phyloP scores from a whole-genome alignment of 2,797 vertebrate genomes.

The Pterois miles region DNA sequence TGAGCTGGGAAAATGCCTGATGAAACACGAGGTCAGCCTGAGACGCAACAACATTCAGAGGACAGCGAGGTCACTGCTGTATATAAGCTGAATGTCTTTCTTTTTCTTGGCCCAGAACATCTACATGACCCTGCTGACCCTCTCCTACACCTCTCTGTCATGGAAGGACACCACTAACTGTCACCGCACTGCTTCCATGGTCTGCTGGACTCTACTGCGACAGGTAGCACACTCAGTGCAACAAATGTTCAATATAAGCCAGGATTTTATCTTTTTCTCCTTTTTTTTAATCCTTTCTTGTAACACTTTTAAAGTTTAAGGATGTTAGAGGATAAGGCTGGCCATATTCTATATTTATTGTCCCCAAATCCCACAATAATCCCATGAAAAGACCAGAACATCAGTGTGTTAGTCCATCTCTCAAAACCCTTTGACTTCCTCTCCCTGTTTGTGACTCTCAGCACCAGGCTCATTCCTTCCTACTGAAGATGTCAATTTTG shows the following conservation, averaged over 20 bases:
- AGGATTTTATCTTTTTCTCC: too few species aligned
- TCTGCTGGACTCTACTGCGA: slow-evolving; percentile 95
- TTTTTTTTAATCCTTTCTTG: background rate
- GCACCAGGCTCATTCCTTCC: background rate
- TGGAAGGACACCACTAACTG: slow-evolving; percentile 96
- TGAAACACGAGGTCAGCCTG: slow-evolving; percentile 90
- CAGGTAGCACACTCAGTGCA: slow-evolving; percentile 80
- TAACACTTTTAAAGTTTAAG: background rate
- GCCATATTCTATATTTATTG: background rate
- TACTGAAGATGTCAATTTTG: background rate
- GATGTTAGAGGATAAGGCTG: background rate
- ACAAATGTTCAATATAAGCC: background rate
- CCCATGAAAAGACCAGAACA: background rate
- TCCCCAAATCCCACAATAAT: background rate
- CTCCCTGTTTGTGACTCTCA: background rate
- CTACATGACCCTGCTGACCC: slow-evolving; percentile 89
- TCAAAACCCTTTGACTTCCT: background rate
- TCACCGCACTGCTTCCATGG: slow-evolving; percentile 90
- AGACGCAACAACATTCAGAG: background rate
- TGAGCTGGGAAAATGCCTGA: slow-evolving; percentile 92
- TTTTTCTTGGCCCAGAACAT: slow-evolving; percentile 82
- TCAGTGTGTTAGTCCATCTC: too few species aligned
- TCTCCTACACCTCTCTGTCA: slow-evolving; percentile 91
- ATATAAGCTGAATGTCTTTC: background rate
- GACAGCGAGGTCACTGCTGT: background rate